Base-by-base conservation (phyloP, 1,140 invertebrate genomes). In the Zophobas atratus region DNA sequence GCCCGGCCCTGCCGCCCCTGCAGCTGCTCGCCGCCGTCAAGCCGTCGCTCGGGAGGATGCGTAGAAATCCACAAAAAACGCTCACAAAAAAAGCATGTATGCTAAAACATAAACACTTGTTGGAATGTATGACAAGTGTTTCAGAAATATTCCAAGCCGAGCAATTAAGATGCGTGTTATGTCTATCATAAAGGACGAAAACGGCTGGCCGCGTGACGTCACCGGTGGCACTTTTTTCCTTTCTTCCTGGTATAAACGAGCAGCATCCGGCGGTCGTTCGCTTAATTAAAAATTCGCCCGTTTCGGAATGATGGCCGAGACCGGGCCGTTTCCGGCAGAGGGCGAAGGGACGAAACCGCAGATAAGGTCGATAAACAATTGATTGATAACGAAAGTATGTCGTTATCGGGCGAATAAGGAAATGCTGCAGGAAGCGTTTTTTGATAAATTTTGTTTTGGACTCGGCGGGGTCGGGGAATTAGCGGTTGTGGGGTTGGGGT, bases 91-190 rank as follows among this genome's bases (percentile, higher is more conserved):
- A 67, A 6, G 1, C 38, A 1, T 41, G 36, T 63, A 67, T 67
- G 60, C 60, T 67, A 8, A 67, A 56, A 73, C 55, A 53, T 73
- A 73, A 73, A 73, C 71, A 73, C 71, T 73, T 73, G 71, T 73
- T 73, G 71, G 71, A 73, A 73, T 73, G 71, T 35, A 48, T 72
- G 70, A 72, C 71, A 73, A 73, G 49, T 73, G 71, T 73, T 73
- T 39, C 6, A 20, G n/a, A 73, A 73, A 39, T 43, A 55, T 73
- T 56, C 71, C 70, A 34, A 38, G 4, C 39, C 3, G 56, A 67
- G 60, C 60, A 67, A 67, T 67, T 67, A 67, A 67, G 60, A 67
- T 67, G 60, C 60, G 38, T 43, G 60, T 67, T 67, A 33, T 67
- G 60, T 67, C 60, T 67, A 32, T 67, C 39, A 67, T 43, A 32